Evolutionary conservation across 2,797 vertebrate species (phyloP).

Genomic region (Erithacus rubecula): DNA sequence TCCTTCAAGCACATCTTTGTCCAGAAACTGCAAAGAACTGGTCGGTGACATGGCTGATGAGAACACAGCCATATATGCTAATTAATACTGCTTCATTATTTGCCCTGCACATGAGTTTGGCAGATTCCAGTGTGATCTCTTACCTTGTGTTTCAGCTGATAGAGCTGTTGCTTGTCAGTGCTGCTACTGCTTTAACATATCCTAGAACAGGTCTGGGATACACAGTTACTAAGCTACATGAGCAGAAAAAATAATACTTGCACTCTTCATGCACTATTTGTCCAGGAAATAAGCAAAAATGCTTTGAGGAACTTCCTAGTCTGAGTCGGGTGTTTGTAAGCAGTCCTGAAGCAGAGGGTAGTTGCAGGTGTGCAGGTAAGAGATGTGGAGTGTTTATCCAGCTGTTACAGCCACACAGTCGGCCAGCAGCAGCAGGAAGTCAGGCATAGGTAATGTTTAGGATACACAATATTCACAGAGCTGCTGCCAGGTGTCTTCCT

Average conservation of each 20-base stretch:
- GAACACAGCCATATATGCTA: neutral
- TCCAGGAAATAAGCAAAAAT: neutral
- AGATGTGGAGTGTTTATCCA: conserved; percentile 13
- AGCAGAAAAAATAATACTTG: neutral
- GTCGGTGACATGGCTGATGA: neutral
- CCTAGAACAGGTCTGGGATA: neutral
- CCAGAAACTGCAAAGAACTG: neutral
- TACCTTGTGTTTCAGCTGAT: neutral
- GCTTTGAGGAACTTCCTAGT: neutral
- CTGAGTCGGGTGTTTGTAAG: neutral
- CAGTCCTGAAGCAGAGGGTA: neutral
- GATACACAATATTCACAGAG: neutral
- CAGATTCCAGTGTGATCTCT: neutral
- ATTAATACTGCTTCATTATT: neutral
- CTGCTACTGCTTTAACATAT: neutral
- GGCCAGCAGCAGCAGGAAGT: neutral
- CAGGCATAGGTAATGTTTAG: neutral
- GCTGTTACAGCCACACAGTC: neutral
- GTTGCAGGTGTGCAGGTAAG: neutral
- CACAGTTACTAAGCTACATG: neutral
- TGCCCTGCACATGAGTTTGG: neutral
- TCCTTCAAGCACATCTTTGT: neutral
- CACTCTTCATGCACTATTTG: neutral
- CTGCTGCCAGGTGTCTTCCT: conserved; percentile 43
- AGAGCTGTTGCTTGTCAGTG: neutral